Base-by-base conservation (phyloP, 2,888 invertebrate genomes). In the Synergus laeviventris region DNA sequence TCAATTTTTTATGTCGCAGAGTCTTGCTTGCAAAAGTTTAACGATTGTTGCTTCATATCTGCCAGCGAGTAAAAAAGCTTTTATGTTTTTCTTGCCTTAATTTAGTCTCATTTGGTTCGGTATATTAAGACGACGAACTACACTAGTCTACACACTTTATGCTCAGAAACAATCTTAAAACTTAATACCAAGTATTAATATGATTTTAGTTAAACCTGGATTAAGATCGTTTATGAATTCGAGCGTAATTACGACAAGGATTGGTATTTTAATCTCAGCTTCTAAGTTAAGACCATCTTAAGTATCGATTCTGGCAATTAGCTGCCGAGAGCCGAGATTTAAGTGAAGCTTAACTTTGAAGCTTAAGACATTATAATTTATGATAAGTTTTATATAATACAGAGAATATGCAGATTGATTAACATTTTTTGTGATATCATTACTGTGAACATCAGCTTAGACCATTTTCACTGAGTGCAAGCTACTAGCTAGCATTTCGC, bases 221-320 rank as follows among this genome's bases (percentile, higher is more conserved):
- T 70, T 70, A 49, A 45, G 42, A 49, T 49, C 49, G 45, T 70
- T 70, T 70, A 45, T 70, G 45, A 49, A 70, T 70, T 49, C 70
- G 31, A 49, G 70, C 31, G 18, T 49, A 70, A 45, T 70, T 66
- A 45, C 66, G 49, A 18, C 70, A 49, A 49, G 31, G 45, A 70
- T 70, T 49, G 66, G 31, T 70, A 70, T 70, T 70, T 49, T 70
- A 49, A 70, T 49, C 49, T 49, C n/a, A 18, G 49, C 36, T 70
- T 36, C 49, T 36, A 70, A 49, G 31, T 49, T 49, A 70, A 70
- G 16, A n/a, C n/a, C 31, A 36, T 49, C 42, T 70, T 70, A 49
- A 70, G 36, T 70, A 70, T 70, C 70, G 49, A 70, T 70, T 49
- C 45, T 49, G 21, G n/a, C 45, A 70, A 45, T 70, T 49, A 70